A percentile compares a stretch with the other conserved stretches of the same genome.
These are phyloP conservation scores for Aulostomus chinensis DNA, from an alignment of 2,797 vertebrate species.

Conservation along the genomic window DNA sequence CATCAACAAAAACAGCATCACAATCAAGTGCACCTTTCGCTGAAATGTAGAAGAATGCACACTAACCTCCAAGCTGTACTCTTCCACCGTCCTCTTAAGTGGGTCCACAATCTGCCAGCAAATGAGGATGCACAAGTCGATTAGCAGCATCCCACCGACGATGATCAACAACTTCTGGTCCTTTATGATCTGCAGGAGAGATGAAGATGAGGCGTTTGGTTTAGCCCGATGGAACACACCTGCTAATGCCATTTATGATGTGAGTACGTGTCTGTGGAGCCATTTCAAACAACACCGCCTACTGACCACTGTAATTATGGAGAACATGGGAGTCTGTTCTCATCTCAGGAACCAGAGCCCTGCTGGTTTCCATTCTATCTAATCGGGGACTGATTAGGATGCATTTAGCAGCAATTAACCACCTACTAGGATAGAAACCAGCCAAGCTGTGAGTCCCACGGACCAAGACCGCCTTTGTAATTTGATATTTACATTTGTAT, in stretches of 20 bases:
- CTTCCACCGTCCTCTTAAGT: slow-evolving; percentile 95
- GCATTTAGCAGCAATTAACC: slow-evolving; percentile 45
- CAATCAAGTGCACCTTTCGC: not conserved
- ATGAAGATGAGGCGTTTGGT: slow-evolving; percentile 20
- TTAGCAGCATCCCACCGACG: slow-evolving; percentile 97
- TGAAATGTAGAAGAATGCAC: slow-evolving; percentile 5
- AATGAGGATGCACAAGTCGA: slow-evolving; percentile 98
- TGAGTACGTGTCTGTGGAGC: slow-evolving; percentile 5
- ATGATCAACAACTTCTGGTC: slow-evolving; percentile 99
- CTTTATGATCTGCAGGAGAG: slow-evolving; percentile 92
- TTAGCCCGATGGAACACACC: slow-evolving; percentile 26
- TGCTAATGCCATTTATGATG: slow-evolving; percentile 31
- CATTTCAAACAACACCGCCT: slow-evolving; percentile 30
- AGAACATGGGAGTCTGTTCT: slow-evolving; percentile 20
- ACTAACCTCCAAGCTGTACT: slow-evolving; percentile 97
- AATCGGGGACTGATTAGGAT: slow-evolving; percentile 43
- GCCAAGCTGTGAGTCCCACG: slow-evolving; percentile 10
- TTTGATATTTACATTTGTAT: not conserved
- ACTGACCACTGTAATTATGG: slow-evolving; percentile 40
- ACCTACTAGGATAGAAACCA: slow-evolving; percentile 21
- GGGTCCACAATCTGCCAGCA: slow-evolving; percentile 99
- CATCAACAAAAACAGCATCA: slow-evolving; percentile 10
- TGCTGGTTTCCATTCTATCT: slow-evolving; percentile 29
- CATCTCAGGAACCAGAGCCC: slow-evolving; percentile 21
- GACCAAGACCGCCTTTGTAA: slow-evolving; percentile 2